A percentile compares a stretch with the other conserved stretches of the same genome.
Conservation (phyloP, 2,888 invertebrate species). For the Brachyopa scutellaris region DNA sequence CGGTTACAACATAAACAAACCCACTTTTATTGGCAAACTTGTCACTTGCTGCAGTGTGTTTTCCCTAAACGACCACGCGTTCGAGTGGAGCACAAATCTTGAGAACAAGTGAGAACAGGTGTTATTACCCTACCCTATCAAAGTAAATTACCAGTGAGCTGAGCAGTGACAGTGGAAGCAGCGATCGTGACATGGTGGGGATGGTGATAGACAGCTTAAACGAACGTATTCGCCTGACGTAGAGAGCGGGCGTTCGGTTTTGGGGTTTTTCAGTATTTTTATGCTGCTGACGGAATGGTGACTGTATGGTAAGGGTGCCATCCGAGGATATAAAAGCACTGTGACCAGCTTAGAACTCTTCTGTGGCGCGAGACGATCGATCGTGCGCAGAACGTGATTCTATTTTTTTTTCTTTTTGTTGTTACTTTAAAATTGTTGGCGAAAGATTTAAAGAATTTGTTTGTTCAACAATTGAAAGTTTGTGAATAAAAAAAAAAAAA, state of each 20-base stretch:
- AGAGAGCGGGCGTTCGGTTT: conserved; percentile 35
- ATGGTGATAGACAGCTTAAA: neutral
- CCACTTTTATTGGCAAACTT: conserved; percentile 10
- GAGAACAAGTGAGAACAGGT: conserved; percentile 51
- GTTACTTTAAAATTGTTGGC: conserved; percentile 26
- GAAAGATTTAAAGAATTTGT: conserved; percentile 5
- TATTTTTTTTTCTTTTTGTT: conserved; percentile 1
- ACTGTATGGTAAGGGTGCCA: conserved; percentile 37
- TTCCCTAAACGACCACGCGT: conserved; percentile 27
- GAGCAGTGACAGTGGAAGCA: neutral
- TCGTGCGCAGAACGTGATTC: conserved; percentile 64
- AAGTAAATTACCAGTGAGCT: conserved; percentile 15
- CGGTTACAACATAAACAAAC: conserved; percentile 31
- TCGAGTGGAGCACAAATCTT: conserved; percentile 22
- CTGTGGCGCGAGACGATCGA: conserved; percentile 62
- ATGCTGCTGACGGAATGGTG: neutral
- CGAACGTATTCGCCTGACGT: conserved; percentile 26
- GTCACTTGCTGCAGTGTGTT: conserved; percentile 11
- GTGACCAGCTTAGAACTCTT: conserved; percentile 65
- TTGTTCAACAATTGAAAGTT: conserved; percentile 31
- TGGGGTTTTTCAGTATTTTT: conserved; percentile 45
- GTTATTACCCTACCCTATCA: conserved; percentile 53
- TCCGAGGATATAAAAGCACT: conserved; percentile 67
- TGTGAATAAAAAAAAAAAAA: neutral
- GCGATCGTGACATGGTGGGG: conserved; percentile 17